Conservation (phyloP, 2,113 vertebrate species). For the Clarias magur region DNA sequence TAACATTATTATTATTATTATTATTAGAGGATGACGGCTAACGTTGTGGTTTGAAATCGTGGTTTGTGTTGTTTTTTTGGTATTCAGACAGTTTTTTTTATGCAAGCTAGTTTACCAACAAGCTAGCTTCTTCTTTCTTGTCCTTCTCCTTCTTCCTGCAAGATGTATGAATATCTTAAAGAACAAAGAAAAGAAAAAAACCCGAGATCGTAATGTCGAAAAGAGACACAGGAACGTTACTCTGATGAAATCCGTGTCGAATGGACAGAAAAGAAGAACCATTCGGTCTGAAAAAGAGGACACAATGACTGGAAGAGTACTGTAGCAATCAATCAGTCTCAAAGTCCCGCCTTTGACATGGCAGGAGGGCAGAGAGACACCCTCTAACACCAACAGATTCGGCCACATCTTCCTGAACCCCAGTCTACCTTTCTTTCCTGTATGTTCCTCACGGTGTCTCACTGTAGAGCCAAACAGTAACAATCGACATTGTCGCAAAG, state of each 20-base stretch:
- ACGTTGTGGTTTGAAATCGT: background rate
- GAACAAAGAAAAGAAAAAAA: background rate
- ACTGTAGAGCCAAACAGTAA: background rate
- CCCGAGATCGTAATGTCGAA: background rate
- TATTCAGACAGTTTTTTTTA: background rate
- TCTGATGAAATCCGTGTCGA: conserved; percentile 37
- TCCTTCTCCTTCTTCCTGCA: background rate
- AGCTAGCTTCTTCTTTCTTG: background rate
- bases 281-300: conserved; percentile 73
- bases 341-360: background rate
- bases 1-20: background rate
- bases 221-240: background rate
- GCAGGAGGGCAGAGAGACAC: background rate
- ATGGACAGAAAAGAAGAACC: conserved; percentile 22
- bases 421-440: background rate
- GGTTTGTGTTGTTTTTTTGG: background rate
- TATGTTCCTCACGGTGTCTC: background rate
- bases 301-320: conserved; percentile 73
- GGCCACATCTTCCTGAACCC: background rate
- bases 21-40: background rate
- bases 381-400: background rate
- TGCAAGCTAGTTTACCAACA: too few relatives aligned
- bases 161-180: background rate
- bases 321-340: conserved; percentile 77
- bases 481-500: too few relatives aligned